Base-by-base conservation (phyloP, 2,113 vertebrate species). In the Euleptes europaea region DNA sequence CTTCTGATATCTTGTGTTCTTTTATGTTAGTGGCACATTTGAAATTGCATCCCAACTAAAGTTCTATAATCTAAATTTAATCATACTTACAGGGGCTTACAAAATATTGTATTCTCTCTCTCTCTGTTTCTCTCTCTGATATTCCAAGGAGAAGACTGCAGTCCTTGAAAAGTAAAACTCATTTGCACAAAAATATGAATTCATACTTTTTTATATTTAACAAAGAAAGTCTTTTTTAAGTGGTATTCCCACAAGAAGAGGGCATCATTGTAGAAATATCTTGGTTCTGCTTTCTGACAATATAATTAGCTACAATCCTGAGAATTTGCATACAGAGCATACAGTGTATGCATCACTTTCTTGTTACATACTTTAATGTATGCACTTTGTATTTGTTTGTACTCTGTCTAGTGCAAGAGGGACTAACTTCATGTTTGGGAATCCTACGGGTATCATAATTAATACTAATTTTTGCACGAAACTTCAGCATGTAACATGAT, bases 21-120 rank as follows among this genome's bases (percentile, higher is more conserved):
- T 77, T 84, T 66, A 90, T 96, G 95, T 94, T 91, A 82, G 88
- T 95, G 95, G 94, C 94, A 96, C 93, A 87, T 96, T 95, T 96
- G 94, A 93, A 94, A 95, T 81, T 94, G 92, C 89, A 92, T 0
- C 88, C 90, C 90, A 96, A 92, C 0, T 72, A 91, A 91, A 86
- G 83, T 95, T 94, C 95, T 96, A 91, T 97, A 94, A 96, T 97
- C 94, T 96, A 95, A 96, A 95, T 96, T 96, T 96, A 96, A 97
- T 96, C 95, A 96, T 96, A 90, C 93, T 97, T 95, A 94, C 94
- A 94, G 92, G 86, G 88, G 91, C 94, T 95, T 95, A 94, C 93
- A 95, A 93, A 95, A 96, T 94, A 96, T 94, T 96, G 95, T 96
- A 19, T 28, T 63, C 26, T 63, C 9, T 60, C 19, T 60, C 15